phyloP scores from a whole-genome alignment of 2,888 invertebrate species.

The Clanis bilineata region DNA sequence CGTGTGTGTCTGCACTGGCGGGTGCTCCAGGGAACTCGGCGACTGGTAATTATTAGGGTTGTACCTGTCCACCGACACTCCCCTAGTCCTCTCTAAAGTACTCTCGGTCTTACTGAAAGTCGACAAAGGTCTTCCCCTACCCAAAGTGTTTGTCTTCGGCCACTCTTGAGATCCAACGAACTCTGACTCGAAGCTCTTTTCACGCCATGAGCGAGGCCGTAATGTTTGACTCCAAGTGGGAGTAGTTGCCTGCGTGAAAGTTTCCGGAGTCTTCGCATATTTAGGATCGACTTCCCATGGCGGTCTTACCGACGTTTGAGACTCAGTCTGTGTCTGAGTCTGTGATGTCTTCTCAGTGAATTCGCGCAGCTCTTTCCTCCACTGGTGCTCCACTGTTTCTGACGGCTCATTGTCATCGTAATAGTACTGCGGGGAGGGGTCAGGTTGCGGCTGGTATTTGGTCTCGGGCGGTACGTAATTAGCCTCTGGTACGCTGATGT shows the following conservation, averaged over 20 bases:
- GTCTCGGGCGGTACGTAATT: conserved; percentile 70
- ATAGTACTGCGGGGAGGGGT: conserved; percentile 73
- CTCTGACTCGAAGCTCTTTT: conserved; percentile 74
- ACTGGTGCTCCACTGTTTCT: conserved; percentile 68
- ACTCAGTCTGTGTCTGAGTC: conserved; percentile 51
- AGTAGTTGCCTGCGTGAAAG: conserved; percentile 51
- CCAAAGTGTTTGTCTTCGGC: conserved; percentile 69
- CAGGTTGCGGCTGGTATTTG: conserved; percentile 69
- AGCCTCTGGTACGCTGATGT: conserved; percentile 73
- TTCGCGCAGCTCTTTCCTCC: conserved; percentile 76
- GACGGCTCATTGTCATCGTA: conserved; percentile 70
- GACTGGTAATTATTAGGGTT: conserved; percentile 71
- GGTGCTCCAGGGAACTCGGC: conserved; percentile 63
- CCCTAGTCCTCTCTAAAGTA: conserved; percentile 62
- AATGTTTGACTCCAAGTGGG: conserved; percentile 77
- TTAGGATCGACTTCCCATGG: conserved; percentile 70
- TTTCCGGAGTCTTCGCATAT: conserved; percentile 53
- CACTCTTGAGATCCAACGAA: conserved; percentile 66
- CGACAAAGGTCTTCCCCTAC: conserved; percentile 69
- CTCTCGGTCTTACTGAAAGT: conserved; percentile 55
- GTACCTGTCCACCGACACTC: conserved; percentile 75
- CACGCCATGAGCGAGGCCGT: conserved; percentile 69
- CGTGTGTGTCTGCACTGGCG: conserved; percentile 75
- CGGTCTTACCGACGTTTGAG: conserved; percentile 57
- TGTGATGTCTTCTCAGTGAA: conserved; percentile 72